These are phyloP conservation scores for Scylla paramamosain DNA, from an alignment of 1,140 invertebrate species.

Conservation along the genomic window DNA sequence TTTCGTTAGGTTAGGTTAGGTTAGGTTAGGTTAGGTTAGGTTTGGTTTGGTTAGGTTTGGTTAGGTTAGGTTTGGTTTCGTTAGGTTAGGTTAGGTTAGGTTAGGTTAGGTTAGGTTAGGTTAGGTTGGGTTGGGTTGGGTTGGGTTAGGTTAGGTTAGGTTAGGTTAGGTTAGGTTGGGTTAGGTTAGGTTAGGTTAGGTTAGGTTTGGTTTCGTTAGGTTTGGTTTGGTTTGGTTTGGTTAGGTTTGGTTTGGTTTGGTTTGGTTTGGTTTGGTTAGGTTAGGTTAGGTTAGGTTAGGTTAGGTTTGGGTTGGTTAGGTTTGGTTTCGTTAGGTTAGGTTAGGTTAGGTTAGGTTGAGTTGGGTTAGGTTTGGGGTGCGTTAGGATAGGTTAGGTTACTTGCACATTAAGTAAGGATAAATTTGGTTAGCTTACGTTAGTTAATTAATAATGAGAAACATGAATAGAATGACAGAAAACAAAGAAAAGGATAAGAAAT, in stretches of 20 bases:
- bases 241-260: slow-evolving; percentile 4
- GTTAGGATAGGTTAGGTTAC: too few species aligned
- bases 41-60: slow-evolving; percentile 31
- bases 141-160: slow-evolving; percentile 26
- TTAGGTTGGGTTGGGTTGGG: background rate
- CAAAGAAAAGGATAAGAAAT: too few species aligned
- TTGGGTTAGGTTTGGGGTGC: too few species aligned
- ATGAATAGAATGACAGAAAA: too few species aligned
- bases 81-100: background rate
- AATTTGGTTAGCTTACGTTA: too few species aligned
- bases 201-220: background rate
- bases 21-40: slow-evolving; percentile 34
- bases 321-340: slow-evolving; percentile 28
- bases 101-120: slow-evolving; percentile 31
- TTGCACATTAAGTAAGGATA: too few species aligned
- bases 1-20: slow-evolving; percentile 29
- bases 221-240: background rate
- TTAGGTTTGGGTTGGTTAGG: too few species aligned
- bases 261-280: background rate
- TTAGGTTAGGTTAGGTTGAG: too few species aligned
- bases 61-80: slow-evolving; percentile 3
- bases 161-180: slow-evolving; percentile 34
- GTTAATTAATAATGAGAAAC: too few species aligned
- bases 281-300: slow-evolving; percentile 31
- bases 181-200: slow-evolving; percentile 41